These are phyloP conservation scores for Empis livida DNA, from an alignment of 2,888 invertebrate species.

Conservation along the genomic window DNA sequence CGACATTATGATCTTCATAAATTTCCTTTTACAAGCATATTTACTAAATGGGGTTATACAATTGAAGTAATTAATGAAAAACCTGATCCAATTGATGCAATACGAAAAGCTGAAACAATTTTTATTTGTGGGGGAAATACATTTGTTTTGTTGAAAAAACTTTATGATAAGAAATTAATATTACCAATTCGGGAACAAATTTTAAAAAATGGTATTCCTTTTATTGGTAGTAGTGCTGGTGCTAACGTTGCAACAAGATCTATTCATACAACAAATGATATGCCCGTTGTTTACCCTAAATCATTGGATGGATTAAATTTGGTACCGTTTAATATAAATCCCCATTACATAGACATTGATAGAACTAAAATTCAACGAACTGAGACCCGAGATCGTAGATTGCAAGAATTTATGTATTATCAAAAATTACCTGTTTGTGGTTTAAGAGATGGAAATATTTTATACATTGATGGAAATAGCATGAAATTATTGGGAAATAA, in stretches of 20 bases:
- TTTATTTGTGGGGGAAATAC: slow-evolving; percentile 67
- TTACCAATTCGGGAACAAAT: slow-evolving; percentile 46
- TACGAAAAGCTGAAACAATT: slow-evolving; percentile 47
- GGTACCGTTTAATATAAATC: slow-evolving; percentile 69
- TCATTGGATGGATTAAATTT: slow-evolving; percentile 49
- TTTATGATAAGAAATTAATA: slow-evolving; percentile 51
- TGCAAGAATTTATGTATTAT: slow-evolving; percentile 48
- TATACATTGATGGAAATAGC: slow-evolving; percentile 42
- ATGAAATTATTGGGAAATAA: slow-evolving; percentile 45
- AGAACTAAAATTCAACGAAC: slow-evolving; percentile 48
- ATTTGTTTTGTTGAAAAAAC: slow-evolving; percentile 49
- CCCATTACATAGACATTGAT: slow-evolving; percentile 54
- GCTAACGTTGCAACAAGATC: slow-evolving; percentile 62
- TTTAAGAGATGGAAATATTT: slow-evolving; percentile 50
- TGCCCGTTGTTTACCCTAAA: slow-evolving; percentile 65
- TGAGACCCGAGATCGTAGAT: slow-evolving; percentile 57
- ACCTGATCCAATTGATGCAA: slow-evolving; percentile 40
- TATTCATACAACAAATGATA: slow-evolving; percentile 69
- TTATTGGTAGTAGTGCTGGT: slow-evolving; percentile 62
- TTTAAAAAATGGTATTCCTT: slow-evolving; percentile 46
- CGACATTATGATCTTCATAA: slow-evolving; percentile 48
- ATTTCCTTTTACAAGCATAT: slow-evolving; percentile 40
- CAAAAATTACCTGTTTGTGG: slow-evolving; percentile 48
- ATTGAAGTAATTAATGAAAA: slow-evolving; percentile 48
- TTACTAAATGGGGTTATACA: slow-evolving; percentile 46